Percentiles rank a stretch among this genome's conserved stretches.
Conservation (phyloP, 2,113 vertebrate species). For the Pollachius pollachius region DNA sequence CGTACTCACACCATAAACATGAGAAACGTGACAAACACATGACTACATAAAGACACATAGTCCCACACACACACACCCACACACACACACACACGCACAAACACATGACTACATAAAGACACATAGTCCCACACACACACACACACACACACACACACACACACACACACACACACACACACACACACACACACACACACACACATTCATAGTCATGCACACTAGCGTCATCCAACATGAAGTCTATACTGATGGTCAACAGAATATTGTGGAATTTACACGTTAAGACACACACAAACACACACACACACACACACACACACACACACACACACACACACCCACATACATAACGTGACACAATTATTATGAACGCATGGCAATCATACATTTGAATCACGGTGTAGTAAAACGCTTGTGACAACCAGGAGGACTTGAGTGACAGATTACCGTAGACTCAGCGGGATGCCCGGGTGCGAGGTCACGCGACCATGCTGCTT, state of each 20-base stretch:
- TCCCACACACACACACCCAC: constrained; percentile 50
- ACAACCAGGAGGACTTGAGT: too few species aligned
- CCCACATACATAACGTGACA: neutral
- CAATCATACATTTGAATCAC: neutral
- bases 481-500: too few species aligned
- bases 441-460: too few species aligned
- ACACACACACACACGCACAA: constrained; percentile 18
- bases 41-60: too few species aligned
- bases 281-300: constrained; percentile 14
- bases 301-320: constrained; percentile 18
- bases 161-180: too few species aligned
- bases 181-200: constrained; percentile 4
- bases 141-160: too few species aligned
- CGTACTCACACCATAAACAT: too few species aligned
- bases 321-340: constrained; percentile 8
- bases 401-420: neutral
- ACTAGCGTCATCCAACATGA: too few species aligned
- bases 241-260: constrained; percentile 7
- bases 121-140: neutral
- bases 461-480: too few species aligned
- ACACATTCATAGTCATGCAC: neutral
- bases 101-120: neutral
- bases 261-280: constrained; percentile 17
- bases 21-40: too few species aligned
- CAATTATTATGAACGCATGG: neutral